Conservation (phyloP, 1,140 invertebrate species). For the Danaus melanippus region DNA sequence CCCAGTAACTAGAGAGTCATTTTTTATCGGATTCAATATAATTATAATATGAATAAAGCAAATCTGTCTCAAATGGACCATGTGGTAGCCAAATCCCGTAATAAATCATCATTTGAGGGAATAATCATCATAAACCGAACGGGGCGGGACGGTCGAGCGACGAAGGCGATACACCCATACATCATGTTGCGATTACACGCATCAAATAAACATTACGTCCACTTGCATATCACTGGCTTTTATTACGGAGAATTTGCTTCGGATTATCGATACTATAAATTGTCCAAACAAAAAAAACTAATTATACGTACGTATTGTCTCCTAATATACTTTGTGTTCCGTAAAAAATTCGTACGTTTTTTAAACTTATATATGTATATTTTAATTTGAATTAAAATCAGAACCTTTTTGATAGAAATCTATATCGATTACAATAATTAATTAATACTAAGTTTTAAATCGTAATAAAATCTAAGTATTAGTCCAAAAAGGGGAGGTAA, state of each 20-base stretch:
- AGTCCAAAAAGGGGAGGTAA: too few relatives aligned
- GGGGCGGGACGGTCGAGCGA: constrained; percentile 24
- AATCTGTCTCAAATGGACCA: constrained; percentile 55
- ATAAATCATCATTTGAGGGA: constrained; percentile 68
- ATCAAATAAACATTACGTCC: constrained; percentile 63
- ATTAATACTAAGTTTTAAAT: too few relatives aligned
- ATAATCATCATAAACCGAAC: constrained; percentile 64
- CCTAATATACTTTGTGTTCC: too few relatives aligned
- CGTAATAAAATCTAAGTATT: too few relatives aligned
- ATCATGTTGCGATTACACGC: constrained; percentile 64
- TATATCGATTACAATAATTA: too few relatives aligned
- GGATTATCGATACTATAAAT: constrained; percentile 10
- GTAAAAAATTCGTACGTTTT: too few relatives aligned
- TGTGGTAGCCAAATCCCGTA: constrained; percentile 57
- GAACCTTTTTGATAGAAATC: too few relatives aligned
- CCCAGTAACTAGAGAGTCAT: too few relatives aligned
- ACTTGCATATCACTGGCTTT: constrained; percentile 29
- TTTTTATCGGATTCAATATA: constrained; percentile 16
- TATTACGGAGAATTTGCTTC: constrained; percentile 14
- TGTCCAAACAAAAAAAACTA: background rate
- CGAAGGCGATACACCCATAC: constrained; percentile 44
- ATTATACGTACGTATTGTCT: too few relatives aligned
- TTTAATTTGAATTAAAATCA: too few relatives aligned
- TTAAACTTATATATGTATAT: too few relatives aligned
- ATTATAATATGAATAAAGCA: constrained; percentile 56